Conservation (phyloP, 2,888 invertebrate genomes). For the Drosophila mimetica region DNA sequence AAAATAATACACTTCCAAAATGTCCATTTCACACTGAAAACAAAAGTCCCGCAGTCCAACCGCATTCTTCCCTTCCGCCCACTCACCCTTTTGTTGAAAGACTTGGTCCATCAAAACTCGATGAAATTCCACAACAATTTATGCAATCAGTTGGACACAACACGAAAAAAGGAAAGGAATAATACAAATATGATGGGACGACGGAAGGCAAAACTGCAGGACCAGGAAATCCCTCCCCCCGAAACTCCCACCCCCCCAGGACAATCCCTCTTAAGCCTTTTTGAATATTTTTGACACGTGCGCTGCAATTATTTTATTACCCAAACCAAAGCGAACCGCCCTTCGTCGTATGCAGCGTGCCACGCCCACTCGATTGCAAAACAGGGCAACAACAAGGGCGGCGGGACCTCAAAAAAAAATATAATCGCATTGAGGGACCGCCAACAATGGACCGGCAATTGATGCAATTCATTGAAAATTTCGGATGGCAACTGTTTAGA, state of each 20-base stretch:
- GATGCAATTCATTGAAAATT: slow-evolving; percentile 79
- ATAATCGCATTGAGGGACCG: slow-evolving; percentile 15
- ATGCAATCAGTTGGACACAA: slow-evolving; percentile 75
- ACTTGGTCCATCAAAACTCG: slow-evolving; percentile 24
- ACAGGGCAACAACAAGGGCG: slow-evolving; percentile 25
- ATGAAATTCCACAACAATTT: slow-evolving; percentile 75
- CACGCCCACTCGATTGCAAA: slow-evolving; percentile 44
- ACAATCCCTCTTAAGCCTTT: slow-evolving; percentile 69
- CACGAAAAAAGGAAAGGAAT: slow-evolving; percentile 18
- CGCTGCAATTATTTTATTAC: slow-evolving; percentile 83
- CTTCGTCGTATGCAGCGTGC: slow-evolving; percentile 48
- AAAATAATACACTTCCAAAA: not conserved
- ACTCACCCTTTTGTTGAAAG: slow-evolving; percentile 15
- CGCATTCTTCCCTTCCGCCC: not conserved
- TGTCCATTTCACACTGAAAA: not conserved
- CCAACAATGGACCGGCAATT: slow-evolving; percentile 76
- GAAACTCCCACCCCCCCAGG: slow-evolving; percentile 21
- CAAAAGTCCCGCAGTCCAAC: not conserved
- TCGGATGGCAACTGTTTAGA: slow-evolving; percentile 77
- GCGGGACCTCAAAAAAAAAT: slow-evolving; percentile 5
- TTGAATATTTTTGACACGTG: slow-evolving; percentile 83
- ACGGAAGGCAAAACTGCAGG: slow-evolving; percentile 13
- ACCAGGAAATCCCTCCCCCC: slow-evolving; percentile 9
- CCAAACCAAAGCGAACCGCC: slow-evolving; percentile 43
- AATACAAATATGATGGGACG: slow-evolving; percentile 30